Base-by-base conservation (phyloP, 2,888 invertebrate genomes). In the Proisotoma minuta region DNA sequence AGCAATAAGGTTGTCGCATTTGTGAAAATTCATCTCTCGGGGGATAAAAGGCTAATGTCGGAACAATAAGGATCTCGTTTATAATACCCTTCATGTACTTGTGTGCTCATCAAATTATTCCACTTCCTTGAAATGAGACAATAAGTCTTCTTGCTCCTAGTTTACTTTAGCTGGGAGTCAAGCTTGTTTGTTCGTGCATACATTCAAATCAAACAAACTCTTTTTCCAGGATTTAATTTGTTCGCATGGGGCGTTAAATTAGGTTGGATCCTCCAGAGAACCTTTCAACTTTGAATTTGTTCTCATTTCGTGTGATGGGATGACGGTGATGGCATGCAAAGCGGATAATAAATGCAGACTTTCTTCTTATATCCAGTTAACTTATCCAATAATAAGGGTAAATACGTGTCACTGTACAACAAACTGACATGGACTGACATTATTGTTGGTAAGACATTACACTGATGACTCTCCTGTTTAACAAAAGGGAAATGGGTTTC, bases 241-340 rank as follows among this genome's bases (percentile, higher is more conserved):
- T 39, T 54, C 67, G 72, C 70, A 72, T 62, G 65, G 51, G 63
- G 72, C 70, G 72, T 72, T 72, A 72, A 72, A 72, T 72, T 72
- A 72, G 69, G 68, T 69, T 58, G 57, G 50, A 52, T 61, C 61
- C 72, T 72, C 70, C 60, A 59, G 43, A 43, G 43, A 43, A 43
- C 43, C 43, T 43, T 43, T 43, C 18, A 43, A 43, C 43, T 43
- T n/a, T 43, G 43, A 43, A 43, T 43, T 43, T 43, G 43, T 43
- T 43, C 43, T 43, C 43, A 43, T 43, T 43, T 43, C 43, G 20
- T 20, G 20, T 43, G 5, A 5, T 18, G 4, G 4, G 5, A 5
- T 15, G 43, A 43, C 20, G 43, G 43, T 20, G 43, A 43, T 43
- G 43, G 43, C 43, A 43, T 43, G 43, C 43, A 43, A 43, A 43